These are phyloP conservation scores for Vipera latastei DNA, from an alignment of 2,797 vertebrate genomes.

Conservation along the genomic window DNA sequence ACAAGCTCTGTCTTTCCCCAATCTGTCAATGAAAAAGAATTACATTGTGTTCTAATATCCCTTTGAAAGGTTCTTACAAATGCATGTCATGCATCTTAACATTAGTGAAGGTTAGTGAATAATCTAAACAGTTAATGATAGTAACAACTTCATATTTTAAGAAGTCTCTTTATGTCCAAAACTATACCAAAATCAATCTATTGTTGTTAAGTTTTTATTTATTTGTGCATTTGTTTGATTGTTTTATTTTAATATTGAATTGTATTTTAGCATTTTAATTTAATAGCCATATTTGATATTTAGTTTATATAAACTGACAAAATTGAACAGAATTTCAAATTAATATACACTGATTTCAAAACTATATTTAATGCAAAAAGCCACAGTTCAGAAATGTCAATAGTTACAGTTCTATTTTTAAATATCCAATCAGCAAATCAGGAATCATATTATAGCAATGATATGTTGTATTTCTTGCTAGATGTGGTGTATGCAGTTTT, in stretches of 20 bases:
- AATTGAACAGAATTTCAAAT: not conserved
- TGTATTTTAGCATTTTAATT: not conserved
- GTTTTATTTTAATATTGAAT: not conserved
- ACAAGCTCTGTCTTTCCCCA: not conserved
- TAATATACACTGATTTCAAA: not conserved
- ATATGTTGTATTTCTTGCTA: not conserved
- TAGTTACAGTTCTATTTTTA: not conserved
- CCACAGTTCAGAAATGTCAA: not conserved
- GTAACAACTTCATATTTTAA: not conserved
- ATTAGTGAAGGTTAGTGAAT: not conserved
- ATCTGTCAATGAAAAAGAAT: not conserved
- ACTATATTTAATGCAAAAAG: not conserved
- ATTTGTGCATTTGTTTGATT: not conserved
- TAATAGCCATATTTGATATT: not conserved
- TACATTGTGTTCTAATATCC: not conserved
- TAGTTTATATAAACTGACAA: not conserved
- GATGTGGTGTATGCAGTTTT: not conserved
- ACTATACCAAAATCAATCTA: conserved; percentile 8
- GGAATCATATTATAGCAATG: not conserved
- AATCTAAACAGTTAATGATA: not conserved
- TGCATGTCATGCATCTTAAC: not conserved
- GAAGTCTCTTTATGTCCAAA: not conserved
- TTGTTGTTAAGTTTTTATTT: not conserved
- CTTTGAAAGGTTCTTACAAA: not conserved
- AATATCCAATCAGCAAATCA: not conserved